phyloP scores from a whole-genome alignment of 2,113 vertebrate genomes.

The Antechinus flavipes region DNA sequence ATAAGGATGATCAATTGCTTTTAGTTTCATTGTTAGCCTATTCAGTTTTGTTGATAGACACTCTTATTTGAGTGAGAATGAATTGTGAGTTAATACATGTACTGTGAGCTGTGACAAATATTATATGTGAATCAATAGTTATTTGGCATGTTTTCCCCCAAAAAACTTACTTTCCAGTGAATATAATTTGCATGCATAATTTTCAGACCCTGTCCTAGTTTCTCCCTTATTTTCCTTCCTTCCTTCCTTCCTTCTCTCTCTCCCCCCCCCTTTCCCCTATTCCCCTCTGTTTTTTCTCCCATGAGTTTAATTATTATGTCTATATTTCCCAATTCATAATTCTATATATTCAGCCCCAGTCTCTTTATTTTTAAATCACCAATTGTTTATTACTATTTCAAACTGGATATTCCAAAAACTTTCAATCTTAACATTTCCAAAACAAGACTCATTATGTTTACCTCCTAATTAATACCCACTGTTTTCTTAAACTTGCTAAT shows the following conservation, averaged over 20 bases:
- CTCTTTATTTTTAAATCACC: background rate
- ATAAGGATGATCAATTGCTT: background rate
- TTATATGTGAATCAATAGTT: fast-evolving
- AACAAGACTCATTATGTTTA: background rate
- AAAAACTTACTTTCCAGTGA: background rate
- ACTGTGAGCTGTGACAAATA: background rate
- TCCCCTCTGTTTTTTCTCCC: background rate
- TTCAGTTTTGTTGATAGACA: background rate
- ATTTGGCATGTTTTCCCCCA: fast-evolving
- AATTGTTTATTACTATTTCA: background rate
- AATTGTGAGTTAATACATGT: background rate
- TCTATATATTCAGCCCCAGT: background rate
- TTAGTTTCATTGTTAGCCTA: background rate
- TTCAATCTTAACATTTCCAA: background rate
- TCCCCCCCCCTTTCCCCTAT: background rate
- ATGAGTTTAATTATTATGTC: background rate
- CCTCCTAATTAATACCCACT: background rate
- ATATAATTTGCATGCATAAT: background rate
- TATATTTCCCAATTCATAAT: background rate
- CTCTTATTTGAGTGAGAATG: background rate
- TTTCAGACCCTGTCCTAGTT: background rate
- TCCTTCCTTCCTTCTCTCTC: no score
- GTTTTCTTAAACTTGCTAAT: background rate
- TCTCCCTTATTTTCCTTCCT: no score
- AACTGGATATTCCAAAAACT: background rate